Percentiles rank a stretch among this genome's conserved stretches.
These are phyloP conservation scores for Trachymyrmex cornetzi DNA, from an alignment of 1,140 invertebrate genomes.

Conservation along the genomic window DNA sequence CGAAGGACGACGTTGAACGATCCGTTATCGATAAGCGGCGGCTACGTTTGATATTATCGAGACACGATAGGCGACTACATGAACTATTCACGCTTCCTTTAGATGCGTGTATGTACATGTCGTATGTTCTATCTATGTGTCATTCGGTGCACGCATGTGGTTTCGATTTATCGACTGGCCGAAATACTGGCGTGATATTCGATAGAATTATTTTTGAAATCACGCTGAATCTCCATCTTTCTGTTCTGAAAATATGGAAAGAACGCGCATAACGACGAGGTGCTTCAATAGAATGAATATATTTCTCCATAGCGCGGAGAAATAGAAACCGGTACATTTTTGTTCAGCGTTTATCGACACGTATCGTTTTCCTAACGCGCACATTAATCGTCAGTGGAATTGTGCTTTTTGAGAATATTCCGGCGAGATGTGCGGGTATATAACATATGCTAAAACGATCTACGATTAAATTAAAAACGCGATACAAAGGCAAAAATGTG, in stretches of 20 bases:
- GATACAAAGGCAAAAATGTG: conserved; percentile 39
- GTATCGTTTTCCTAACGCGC: conserved; percentile 20
- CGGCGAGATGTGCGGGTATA: not conserved
- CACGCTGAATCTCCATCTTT: conserved; percentile 30
- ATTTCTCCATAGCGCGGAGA: not conserved
- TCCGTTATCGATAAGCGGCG: conserved; percentile 69
- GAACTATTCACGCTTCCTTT: conserved; percentile 40
- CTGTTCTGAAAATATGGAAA: not conserved
- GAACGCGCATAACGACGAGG: conserved; percentile 2
- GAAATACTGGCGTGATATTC: conserved; percentile 17
- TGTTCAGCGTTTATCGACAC: conserved; percentile 10
- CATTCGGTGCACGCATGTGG: not conserved
- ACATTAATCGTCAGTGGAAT: conserved; percentile 26
- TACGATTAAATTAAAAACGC: conserved; percentile 46
- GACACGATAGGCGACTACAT: conserved; percentile 40
- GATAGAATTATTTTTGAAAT: conserved; percentile 50
- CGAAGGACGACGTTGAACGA: conserved; percentile 44
- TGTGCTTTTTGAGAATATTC: conserved; percentile 25
- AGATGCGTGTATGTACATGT: not conserved
- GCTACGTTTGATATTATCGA: conserved; percentile 68
- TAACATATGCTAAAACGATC: conserved; percentile 16
- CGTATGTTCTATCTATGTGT: not conserved
- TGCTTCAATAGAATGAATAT: conserved; percentile 13
- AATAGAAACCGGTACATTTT: conserved; percentile 24
- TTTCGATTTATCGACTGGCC: conserved; percentile 46